A percentile compares a stretch with the other conserved stretches of the same genome.
Conservation (phyloP, 2,888 invertebrate genomes). For the Eulithis testata region DNA sequence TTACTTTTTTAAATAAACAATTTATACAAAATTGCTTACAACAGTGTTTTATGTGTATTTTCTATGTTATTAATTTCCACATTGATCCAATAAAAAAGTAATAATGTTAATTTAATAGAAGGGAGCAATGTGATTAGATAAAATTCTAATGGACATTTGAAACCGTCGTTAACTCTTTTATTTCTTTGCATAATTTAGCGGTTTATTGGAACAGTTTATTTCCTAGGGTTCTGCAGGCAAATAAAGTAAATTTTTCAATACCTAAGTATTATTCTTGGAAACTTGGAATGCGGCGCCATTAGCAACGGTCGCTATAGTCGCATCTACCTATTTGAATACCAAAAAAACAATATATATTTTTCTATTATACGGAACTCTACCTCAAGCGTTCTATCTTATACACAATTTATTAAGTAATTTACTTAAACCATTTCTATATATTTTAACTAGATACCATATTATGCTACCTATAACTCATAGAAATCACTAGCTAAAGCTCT, state of each 20-base stretch:
- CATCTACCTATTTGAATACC: too few relatives aligned
- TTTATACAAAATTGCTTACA: too few relatives aligned
- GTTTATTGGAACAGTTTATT: constrained; percentile 21
- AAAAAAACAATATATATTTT: neutral
- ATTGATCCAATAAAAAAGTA: too few relatives aligned
- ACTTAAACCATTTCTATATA: constrained; percentile 9
- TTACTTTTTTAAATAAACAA: too few relatives aligned
- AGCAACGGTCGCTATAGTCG: too few relatives aligned
- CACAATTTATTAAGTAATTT: constrained; percentile 6
- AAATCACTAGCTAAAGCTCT: too few relatives aligned
- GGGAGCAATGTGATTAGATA: constrained; percentile 29
- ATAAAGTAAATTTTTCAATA: neutral
- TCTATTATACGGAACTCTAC: constrained; percentile 1
- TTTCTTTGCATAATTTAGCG: constrained; percentile 29
- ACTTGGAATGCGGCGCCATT: too few relatives aligned
- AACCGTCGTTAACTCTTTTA: constrained; percentile 32
- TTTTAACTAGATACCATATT: too few relatives aligned
- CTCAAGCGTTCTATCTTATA: neutral
- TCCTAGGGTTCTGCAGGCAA: constrained; percentile 9
- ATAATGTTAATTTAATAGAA: constrained; percentile 1
- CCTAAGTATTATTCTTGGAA: too few relatives aligned
- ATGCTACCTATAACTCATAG: too few relatives aligned
- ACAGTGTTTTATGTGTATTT: too few relatives aligned
- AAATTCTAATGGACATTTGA: constrained; percentile 31
- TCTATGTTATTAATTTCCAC: too few relatives aligned